Evolutionary conservation across 2,888 invertebrate species (phyloP).

Genomic region (Hyalella azteca): DNA sequence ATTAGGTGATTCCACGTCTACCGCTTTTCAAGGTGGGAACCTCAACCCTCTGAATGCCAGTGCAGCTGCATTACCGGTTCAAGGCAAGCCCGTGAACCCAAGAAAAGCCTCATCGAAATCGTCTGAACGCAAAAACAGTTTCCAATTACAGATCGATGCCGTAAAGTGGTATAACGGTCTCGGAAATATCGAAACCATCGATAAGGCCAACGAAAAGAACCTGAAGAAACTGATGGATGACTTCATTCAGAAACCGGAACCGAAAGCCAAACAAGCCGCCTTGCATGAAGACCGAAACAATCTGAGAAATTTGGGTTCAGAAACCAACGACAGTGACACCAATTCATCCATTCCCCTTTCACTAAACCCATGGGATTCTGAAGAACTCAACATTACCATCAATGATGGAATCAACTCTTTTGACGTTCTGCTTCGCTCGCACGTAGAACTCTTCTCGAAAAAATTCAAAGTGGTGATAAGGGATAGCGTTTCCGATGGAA

Average conservation of each 20-base stretch:
- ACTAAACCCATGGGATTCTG: no score
- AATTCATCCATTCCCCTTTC: background rate
- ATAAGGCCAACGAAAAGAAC: background rate
- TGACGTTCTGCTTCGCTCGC: slow-evolving; percentile 50
- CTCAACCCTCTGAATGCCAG: background rate
- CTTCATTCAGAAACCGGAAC: background rate
- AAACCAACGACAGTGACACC: background rate
- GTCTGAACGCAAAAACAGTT: background rate
- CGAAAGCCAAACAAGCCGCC: background rate
- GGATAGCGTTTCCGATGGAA: background rate
- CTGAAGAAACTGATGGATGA: background rate
- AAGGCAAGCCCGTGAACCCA: background rate
- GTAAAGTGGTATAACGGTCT: background rate
- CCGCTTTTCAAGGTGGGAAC: background rate
- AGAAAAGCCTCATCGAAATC: background rate
- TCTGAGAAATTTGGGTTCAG: background rate
- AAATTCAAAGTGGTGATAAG: slow-evolving; percentile 49
- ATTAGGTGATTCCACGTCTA: background rate
- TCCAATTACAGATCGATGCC: no score
- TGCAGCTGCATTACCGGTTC: background rate
- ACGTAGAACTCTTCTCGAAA: slow-evolving; percentile 45
- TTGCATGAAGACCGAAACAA: background rate
- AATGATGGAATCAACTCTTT: slow-evolving; percentile 42
- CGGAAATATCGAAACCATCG: background rate
- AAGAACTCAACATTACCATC: slow-evolving; percentile 48